These are phyloP conservation scores for Antechinus stuartii DNA, from an alignment of 2,113 vertebrate species.

Conservation along the genomic window DNA sequence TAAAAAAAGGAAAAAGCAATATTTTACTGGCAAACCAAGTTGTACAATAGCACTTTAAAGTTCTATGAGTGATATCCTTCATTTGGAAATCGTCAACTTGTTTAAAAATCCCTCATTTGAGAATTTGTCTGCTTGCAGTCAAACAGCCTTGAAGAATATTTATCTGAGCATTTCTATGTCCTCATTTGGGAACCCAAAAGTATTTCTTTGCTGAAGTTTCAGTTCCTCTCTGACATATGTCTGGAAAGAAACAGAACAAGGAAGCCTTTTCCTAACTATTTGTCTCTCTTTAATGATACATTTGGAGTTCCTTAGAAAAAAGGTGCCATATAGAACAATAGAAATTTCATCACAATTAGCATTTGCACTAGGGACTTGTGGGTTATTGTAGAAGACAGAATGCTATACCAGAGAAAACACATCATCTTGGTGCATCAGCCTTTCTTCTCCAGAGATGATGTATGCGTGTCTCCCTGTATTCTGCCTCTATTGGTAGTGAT, in stretches of 20 bases:
- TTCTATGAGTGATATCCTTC: slow-evolving; percentile 75
- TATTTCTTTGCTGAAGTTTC: not conserved
- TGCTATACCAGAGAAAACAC: not conserved
- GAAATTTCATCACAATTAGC: not conserved
- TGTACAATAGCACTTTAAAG: slow-evolving; percentile 74
- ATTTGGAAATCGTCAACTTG: slow-evolving; percentile 73
- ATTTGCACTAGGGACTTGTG: not conserved
- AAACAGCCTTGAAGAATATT: slow-evolving; percentile 11
- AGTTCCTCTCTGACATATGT: slow-evolving; percentile 14
- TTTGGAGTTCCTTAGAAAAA: not conserved
- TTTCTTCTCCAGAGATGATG: not conserved
- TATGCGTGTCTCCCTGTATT: not conserved
- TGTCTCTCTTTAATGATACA: not conserved
- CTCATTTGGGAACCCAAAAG: not conserved
- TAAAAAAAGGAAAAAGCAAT: slow-evolving; percentile 70
- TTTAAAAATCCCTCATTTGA: slow-evolving; percentile 67
- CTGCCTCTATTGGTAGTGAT: not conserved
- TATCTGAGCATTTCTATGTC: not conserved
- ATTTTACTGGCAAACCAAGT: slow-evolving; percentile 72
- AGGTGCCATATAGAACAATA: not conserved
- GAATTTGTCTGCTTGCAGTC: slow-evolving; percentile 46
- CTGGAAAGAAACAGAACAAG: slow-evolving; percentile 24
- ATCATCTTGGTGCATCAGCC: not conserved
- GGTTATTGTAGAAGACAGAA: not conserved
- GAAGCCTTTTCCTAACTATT: slow-evolving; percentile 26